Evolutionary conservation across 1,140 invertebrate genomes (phyloP).

Genomic region (Temnothorax nylanderi): DNA sequence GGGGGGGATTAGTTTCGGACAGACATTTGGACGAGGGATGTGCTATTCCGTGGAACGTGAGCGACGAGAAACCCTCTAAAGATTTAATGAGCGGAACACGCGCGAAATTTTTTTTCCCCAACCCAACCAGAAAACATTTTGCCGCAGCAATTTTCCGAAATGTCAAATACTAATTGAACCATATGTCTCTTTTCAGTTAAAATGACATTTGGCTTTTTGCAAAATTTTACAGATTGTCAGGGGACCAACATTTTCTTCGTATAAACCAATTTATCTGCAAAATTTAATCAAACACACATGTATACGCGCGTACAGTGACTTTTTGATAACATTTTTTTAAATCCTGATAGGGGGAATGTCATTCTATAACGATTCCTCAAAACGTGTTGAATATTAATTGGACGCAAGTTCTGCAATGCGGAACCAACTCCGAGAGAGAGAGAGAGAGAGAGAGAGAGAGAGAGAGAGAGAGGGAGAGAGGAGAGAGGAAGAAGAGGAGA

Average conservation of each 20-base stretch:
- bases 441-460: no score
- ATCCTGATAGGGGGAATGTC: neutral
- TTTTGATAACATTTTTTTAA: neutral
- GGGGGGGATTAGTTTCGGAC: neutral
- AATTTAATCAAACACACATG: neutral
- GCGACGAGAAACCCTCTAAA: neutral
- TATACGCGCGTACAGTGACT: neutral
- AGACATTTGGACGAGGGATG: neutral
- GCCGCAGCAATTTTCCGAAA: slow-evolving; percentile 22
- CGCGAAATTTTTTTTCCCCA: neutral
- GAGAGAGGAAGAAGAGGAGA: no score
- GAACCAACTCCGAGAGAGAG: no score
- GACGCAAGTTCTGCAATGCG: neutral
- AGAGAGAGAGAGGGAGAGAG: no score
- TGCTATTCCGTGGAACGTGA: neutral
- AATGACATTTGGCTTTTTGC: neutral
- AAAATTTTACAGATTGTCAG: neutral
- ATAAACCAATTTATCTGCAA: neutral
- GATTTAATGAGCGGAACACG: slow-evolving; percentile 31
- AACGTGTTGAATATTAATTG: neutral
- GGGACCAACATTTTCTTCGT: neutral
- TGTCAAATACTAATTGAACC: slow-evolving; percentile 29
- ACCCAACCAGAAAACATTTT: neutral
- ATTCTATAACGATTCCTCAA: neutral
- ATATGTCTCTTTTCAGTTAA: slow-evolving; percentile 2